Conservation (phyloP, 2,797 vertebrate species). For the Acanthurus leucopareius region DNA sequence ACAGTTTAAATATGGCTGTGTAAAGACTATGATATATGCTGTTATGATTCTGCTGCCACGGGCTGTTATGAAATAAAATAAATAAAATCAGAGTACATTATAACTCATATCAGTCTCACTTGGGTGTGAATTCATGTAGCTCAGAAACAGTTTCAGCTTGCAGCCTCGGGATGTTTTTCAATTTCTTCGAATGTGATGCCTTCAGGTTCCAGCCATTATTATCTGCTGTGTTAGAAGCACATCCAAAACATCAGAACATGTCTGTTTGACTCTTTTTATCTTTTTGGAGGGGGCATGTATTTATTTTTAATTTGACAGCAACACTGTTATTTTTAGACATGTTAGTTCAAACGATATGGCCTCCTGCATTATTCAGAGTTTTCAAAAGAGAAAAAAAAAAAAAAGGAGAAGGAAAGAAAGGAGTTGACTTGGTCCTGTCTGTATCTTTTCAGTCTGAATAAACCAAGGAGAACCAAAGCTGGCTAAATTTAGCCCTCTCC, state of each 20-base stretch:
- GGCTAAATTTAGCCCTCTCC: conserved; percentile 83
- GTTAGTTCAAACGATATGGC: conserved; percentile 79
- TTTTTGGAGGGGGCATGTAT: conserved; percentile 60
- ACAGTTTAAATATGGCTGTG: background rate
- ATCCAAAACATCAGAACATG: conserved; percentile 63
- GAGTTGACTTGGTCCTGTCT: conserved; percentile 67
- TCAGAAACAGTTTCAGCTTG: conserved; percentile 17
- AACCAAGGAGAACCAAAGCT: conserved; percentile 69
- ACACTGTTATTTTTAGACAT: conserved; percentile 83
- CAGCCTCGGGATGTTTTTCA: conserved; percentile 32
- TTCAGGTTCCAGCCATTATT: conserved; percentile 57
- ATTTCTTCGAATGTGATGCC: conserved; percentile 42
- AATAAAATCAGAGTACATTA: background rate
- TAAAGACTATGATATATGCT: background rate
- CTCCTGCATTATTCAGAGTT: conserved; percentile 79
- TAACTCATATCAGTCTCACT: background rate
- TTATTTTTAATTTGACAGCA: conserved; percentile 89
- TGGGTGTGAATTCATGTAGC: background rate
- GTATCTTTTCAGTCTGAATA: conserved; percentile 56
- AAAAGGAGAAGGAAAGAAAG: conserved; percentile 46
- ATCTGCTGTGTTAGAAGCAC: conserved; percentile 56
- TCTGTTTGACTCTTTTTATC: conserved; percentile 73
- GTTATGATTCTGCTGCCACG: background rate
- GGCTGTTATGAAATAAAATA: background rate
- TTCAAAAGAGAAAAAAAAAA: conserved; percentile 29